Percentiles rank a stretch among this genome's conserved stretches.
phyloP scores from a whole-genome alignment of 1,140 invertebrate species.

The Atta colombica region DNA sequence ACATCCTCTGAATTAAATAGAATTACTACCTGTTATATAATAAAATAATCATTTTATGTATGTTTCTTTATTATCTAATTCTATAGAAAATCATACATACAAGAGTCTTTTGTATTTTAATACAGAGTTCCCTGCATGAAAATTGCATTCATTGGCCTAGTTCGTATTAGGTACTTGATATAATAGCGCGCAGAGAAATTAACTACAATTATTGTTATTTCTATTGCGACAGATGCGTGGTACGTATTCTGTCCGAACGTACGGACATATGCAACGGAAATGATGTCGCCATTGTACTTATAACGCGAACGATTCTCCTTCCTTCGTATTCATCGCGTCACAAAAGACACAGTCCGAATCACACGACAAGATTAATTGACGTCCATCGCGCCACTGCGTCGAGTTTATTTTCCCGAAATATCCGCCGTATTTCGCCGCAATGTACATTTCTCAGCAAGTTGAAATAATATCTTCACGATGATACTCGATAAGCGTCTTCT shows the following conservation, averaged over 20 bases:
- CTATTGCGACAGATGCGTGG: slow-evolving; percentile 52
- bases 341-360: slow-evolving; percentile 50
- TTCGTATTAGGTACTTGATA: slow-evolving; percentile 16
- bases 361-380: slow-evolving; percentile 39
- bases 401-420: slow-evolving; percentile 41
- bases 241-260: slow-evolving; percentile 12
- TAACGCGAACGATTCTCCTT: slow-evolving; percentile 42
- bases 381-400: neutral
- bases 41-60: neutral
- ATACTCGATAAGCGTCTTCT: neutral
- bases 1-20: neutral
- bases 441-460: neutral
- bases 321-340: slow-evolving; percentile 49
- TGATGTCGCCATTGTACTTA: slow-evolving; percentile 57
- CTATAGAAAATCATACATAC: neutral
- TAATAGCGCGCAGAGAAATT: slow-evolving; percentile 42
- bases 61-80: slow-evolving; percentile 1
- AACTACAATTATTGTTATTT: slow-evolving; percentile 51
- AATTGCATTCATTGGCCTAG: slow-evolving; percentile 9
- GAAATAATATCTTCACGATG: slow-evolving; percentile 24
- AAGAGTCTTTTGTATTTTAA: neutral
- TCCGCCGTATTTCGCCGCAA: neutral
- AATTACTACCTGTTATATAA: neutral
- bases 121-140: neutral
- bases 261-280: slow-evolving; percentile 57